phyloP scores from a whole-genome alignment of 2,888 invertebrate species.

The Malthinus seriepunctatus region DNA sequence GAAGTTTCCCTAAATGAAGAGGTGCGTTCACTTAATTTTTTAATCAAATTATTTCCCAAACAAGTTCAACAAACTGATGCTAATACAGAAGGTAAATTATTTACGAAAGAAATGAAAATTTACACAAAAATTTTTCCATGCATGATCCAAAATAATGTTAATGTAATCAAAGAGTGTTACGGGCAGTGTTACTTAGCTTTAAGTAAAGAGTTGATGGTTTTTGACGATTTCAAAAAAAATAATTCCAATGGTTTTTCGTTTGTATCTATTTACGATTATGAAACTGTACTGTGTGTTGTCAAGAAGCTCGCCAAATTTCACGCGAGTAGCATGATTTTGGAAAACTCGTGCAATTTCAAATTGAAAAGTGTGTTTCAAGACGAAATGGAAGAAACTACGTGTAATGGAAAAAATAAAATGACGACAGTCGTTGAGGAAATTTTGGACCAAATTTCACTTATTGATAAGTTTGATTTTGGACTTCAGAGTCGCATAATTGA shows the following conservation, averaged over 20 bases:
- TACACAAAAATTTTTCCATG: slow-evolving; percentile 54
- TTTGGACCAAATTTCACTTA: too few relatives aligned
- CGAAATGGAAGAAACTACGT: too few relatives aligned
- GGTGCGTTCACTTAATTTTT: slow-evolving; percentile 51
- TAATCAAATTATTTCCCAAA: slow-evolving; percentile 63
- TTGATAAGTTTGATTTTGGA: too few relatives aligned
- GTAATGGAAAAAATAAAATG: too few relatives aligned
- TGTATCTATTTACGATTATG: slow-evolving; percentile 29
- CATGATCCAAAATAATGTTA: slow-evolving; percentile 43
- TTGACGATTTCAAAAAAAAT: slow-evolving; percentile 47
- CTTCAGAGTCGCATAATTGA: slow-evolving; percentile 5
- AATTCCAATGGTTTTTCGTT: slow-evolving; percentile 39
- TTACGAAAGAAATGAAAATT: slow-evolving; percentile 56
- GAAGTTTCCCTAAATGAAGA: slow-evolving; percentile 35
- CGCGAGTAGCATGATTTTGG: slow-evolving; percentile 37
- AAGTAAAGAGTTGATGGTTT: slow-evolving; percentile 43
- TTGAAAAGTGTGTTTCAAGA: too few relatives aligned
- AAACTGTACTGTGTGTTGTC: slow-evolving; percentile 35
- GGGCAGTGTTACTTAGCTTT: slow-evolving; percentile 47
- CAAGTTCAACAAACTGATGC: slow-evolving; percentile 39
- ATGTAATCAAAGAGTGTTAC: slow-evolving; percentile 40
- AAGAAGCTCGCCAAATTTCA: slow-evolving; percentile 41
- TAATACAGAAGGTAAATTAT: slow-evolving; percentile 58
- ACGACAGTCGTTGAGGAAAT: too few relatives aligned
- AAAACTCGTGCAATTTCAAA: too few relatives aligned